Base-by-base conservation (phyloP, 2,797 vertebrate species). In the Odontamblyopus rebecca region DNA sequence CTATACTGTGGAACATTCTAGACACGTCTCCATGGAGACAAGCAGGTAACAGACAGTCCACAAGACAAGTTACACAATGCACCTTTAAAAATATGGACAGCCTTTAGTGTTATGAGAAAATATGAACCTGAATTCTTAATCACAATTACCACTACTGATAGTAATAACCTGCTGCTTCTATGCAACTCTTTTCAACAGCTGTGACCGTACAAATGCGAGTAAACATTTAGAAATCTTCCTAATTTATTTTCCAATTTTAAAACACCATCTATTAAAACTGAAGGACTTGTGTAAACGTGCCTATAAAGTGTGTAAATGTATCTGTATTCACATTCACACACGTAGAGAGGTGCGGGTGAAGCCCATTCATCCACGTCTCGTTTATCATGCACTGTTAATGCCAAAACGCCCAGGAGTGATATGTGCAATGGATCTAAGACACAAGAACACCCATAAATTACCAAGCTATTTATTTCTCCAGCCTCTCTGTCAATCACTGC, bases 401-500 rank as follows among this genome's bases (percentile, higher is more conserved):
- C 67, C 75, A 65, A 82, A 91, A 77, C 77, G 50, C 67, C n/a
- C 38, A 74, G 69, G 81, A 64, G 72, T 79, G 72, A 77, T 72
- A 70, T 86, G 73, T 69, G 69, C 69, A 77, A 76, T 67, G 74
- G 75, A 89, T 90, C 82, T 81, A 77, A 89, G 78, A 84, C 78
- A 74, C 82, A 85, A 76, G 80, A 73, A 70, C 57, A 74, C 71
- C 80, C 82, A 88, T 75, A 71, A 89, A 90, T 89, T 88, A 89
- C 82, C 86, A 83, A 79, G 77, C 84, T 77, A 89, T 91, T 88
- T 88, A 89, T 92, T 90, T 85, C 81, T 89, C 85, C 78, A 61
- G 86, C 89, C 76, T 93, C 82, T 90, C 90, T 93, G 92, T 94
- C 93, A 95, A 89, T 92, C 87, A 90, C 89, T 67, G 83, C 85